Evolutionary conservation across 2,797 vertebrate genomes (phyloP).

Genomic region (Numenius phaeopus): DNA sequence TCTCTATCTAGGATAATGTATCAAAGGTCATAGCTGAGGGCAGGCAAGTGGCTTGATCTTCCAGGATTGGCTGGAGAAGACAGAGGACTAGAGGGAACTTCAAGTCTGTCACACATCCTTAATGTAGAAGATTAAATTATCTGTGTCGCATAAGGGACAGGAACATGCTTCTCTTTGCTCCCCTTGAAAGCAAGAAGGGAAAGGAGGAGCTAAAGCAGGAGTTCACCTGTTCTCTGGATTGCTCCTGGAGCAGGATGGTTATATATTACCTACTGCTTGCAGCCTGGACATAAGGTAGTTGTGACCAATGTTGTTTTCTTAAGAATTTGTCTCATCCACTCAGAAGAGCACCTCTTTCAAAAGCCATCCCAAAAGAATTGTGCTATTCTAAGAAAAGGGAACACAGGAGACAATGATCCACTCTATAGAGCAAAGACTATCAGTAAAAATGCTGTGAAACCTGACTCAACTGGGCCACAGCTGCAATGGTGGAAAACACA

Average conservation of each 20-base stretch:
- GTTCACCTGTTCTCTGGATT: background rate
- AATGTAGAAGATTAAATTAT: background rate
- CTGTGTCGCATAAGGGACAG: background rate
- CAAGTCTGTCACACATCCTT: background rate
- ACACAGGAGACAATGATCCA: background rate
- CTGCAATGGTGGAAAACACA: background rate
- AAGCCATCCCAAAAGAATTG: background rate
- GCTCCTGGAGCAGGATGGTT: background rate
- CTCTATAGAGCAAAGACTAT: background rate
- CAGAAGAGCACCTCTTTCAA: background rate
- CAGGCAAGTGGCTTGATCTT: background rate
- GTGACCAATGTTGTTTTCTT: background rate
- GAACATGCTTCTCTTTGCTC: background rate
- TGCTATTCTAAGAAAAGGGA: background rate
- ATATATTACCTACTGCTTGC: too few relatives aligned
- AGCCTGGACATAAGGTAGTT: background rate
- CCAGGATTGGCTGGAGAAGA: background rate
- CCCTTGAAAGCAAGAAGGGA: background rate
- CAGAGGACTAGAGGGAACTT: background rate
- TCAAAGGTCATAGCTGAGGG: background rate
- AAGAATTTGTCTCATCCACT: background rate
- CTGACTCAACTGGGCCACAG: background rate
- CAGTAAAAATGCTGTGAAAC: background rate
- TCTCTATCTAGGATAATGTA: background rate
- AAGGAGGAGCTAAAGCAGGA: background rate